Evolutionary conservation across 2,113 vertebrate genomes (phyloP).

Genomic region (Triplophysa dalaica): DNA sequence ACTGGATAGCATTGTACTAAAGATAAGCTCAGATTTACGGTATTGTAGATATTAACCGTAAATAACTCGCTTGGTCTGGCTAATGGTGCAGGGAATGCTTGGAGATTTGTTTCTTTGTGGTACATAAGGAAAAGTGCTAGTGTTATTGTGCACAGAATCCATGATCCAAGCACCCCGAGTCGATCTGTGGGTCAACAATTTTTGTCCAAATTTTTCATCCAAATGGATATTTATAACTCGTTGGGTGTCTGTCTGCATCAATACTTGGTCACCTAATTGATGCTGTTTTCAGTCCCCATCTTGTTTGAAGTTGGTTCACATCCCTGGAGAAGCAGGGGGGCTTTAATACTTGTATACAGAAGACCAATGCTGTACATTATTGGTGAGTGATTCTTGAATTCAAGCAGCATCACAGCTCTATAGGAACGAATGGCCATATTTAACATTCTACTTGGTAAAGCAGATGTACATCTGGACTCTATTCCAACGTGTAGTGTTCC

Average conservation of each 20-base stretch:
- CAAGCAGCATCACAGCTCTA: constrained; percentile 68
- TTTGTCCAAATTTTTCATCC: background rate
- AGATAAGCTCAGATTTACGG: constrained; percentile 68
- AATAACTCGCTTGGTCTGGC: constrained; percentile 64
- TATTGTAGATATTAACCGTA: constrained; percentile 62
- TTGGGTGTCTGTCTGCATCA: background rate
- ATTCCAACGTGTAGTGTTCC: constrained; percentile 45
- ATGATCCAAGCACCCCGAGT: constrained; percentile 62
- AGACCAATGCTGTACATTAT: constrained; percentile 38
- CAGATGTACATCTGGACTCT: constrained; percentile 56
- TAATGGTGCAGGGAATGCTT: constrained; percentile 54
- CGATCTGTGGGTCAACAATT: constrained; percentile 47
- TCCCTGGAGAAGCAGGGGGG: constrained; percentile 24
- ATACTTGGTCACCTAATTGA: background rate
- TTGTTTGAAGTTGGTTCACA: constrained; percentile 7
- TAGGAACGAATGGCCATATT: constrained; percentile 55
- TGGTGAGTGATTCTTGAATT: constrained; percentile 38
- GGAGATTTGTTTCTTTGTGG: constrained; percentile 53
- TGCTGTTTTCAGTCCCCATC: background rate
- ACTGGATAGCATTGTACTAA: constrained; percentile 68
- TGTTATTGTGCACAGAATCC: constrained; percentile 66
- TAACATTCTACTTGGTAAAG: constrained; percentile 35
- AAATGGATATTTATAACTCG: constrained; percentile 18
- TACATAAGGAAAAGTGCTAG: constrained; percentile 79
- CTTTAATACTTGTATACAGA: constrained; percentile 26